phyloP scores from a whole-genome alignment of 2,113 vertebrate genomes.

The Pterocles burchelli region DNA sequence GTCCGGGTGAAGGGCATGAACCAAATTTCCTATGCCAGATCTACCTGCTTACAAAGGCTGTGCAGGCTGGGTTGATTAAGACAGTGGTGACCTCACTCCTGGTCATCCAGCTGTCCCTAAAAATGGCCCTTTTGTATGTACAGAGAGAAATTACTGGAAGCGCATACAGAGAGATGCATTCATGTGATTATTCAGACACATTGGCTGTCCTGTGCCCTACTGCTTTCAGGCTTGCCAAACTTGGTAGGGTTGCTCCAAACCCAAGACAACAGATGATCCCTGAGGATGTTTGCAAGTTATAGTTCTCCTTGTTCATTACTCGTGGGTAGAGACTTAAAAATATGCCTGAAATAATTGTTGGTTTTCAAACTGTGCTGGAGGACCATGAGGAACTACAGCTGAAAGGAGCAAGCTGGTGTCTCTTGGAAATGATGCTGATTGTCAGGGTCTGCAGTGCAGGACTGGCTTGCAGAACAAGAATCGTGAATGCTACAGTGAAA shows the following conservation, averaged over 20 bases:
- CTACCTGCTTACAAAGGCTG: not conserved
- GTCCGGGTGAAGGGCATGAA: not conserved
- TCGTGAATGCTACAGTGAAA: accelerated
- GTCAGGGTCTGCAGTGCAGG: not conserved
- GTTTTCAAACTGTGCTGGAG: not conserved
- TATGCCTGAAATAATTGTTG: not conserved
- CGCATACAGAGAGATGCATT: accelerated
- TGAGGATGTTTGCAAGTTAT: not conserved
- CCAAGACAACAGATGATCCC: not conserved
- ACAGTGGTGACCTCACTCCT: not conserved
- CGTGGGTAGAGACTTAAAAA: accelerated
- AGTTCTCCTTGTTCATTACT: not conserved
- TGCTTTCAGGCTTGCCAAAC: not conserved
- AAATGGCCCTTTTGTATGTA: not conserved
- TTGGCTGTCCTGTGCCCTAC: not conserved
- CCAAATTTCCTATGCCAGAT: not conserved
- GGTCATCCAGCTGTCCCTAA: not conserved
- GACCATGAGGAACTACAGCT: not conserved
- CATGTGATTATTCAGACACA: accelerated
- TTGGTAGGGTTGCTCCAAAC: not conserved
- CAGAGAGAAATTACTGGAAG: not conserved
- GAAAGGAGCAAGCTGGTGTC: not conserved
- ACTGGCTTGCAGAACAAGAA: not conserved
- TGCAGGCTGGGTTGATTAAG: not conserved
- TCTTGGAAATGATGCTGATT: not conserved